Base-by-base conservation (phyloP, 2,797 vertebrate species). In the Acanthurus leucopareius region DNA sequence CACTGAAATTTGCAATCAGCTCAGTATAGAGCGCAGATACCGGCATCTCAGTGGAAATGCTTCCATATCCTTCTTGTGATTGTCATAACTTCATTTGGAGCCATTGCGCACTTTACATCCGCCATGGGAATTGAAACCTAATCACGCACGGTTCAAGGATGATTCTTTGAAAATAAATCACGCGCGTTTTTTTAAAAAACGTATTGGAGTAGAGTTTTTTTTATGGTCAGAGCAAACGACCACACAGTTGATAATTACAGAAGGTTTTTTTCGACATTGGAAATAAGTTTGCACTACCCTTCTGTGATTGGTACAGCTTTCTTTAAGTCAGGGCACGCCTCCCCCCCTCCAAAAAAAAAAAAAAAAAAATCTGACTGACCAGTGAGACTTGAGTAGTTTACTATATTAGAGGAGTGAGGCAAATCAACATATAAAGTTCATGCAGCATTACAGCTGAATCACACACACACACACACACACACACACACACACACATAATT, bases 1-100 rank as follows among this genome's bases (percentile, higher is more conserved):
- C 89, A 90, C 82, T 73, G 90, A 91, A 91, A 86, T 92, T 77
- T 82, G 77, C 84, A 89, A 86, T 87, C 69, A 87, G 79, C 77
- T 58, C 76, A 65, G 57, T 10, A 47, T 16, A 44, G 72, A 76
- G 65, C 53, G 51, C 73, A 77, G 69, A 90, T 75, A 81, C 83
- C 65, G 64, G 67, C 88, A 88, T 90, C 59, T 86, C 32, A 63
- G 79, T 74, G 65, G 82, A 87, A 86, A 83, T 57, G 57, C 72
- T 69, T 62, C 77, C 75, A 80, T 76, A 73, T 76, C 74, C 68
- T 84, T 42, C 69, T 70, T 59, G 57, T 32, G 73, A 77, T 77
- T 76, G 75, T 79, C 70, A 58, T 80, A 79, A 84, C 76, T 68
- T 75, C 82, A 80, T 88, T 77, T 83, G 57, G 80, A 79, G 77